A percentile compares a stretch with the other conserved stretches of the same genome.
Evolutionary conservation across 2,113 vertebrate species (phyloP).

Genomic region (Microtus ochrogaster): DNA sequence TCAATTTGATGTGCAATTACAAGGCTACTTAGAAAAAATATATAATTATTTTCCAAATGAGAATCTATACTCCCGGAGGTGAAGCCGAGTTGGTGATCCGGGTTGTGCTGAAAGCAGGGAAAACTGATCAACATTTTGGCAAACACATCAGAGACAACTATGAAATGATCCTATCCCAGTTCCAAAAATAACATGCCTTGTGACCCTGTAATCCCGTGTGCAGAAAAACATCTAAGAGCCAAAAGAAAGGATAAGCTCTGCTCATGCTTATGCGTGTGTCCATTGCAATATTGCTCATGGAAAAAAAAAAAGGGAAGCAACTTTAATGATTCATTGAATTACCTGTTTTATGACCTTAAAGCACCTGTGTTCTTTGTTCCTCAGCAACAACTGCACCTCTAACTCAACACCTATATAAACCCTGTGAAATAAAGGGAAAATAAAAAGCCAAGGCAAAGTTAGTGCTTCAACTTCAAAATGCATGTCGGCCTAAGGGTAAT

Average conservation of each 20-base stretch:
- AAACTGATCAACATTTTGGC: neutral
- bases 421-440: neutral
- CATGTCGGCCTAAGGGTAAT: neutral
- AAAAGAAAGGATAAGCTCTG: neutral
- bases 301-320: neutral
- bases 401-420: neutral
- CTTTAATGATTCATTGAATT: neutral
- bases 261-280: neutral
- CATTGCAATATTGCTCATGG: neutral
- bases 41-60: constrained; percentile 2
- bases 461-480: neutral
- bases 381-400: neutral
- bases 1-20: neutral
- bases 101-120: neutral
- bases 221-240: neutral
- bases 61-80: neutral
- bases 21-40: neutral
- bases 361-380: neutral
- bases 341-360: neutral
- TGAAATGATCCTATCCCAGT: rapidly evolving
- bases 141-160: constrained; percentile 14
- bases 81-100: neutral
- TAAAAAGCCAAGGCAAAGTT: neutral
- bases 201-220: neutral
- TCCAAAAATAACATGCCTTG: neutral